Conservation (phyloP, 2,888 invertebrate species). For the Pachliopta kotzebuea region DNA sequence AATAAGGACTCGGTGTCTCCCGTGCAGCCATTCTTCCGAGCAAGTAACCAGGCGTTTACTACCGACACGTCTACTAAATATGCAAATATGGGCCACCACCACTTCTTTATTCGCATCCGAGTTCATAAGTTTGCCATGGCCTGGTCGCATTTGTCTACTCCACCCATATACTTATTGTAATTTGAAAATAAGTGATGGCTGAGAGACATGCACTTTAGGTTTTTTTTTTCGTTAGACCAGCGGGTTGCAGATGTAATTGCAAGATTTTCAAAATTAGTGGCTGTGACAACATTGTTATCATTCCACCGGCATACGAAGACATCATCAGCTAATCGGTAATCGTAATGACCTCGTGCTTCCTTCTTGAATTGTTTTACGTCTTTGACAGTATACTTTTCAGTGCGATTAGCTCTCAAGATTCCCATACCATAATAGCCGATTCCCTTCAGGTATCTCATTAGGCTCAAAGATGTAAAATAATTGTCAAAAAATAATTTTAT, state of each 20-base stretch:
- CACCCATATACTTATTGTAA: slow-evolving; percentile 30
- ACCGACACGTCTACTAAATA: slow-evolving; percentile 28
- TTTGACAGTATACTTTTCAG: slow-evolving; percentile 31
- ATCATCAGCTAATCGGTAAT: slow-evolving; percentile 30
- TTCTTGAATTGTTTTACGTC: slow-evolving; percentile 30
- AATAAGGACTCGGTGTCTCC: slow-evolving; percentile 28
- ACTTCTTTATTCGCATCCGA: slow-evolving; percentile 9
- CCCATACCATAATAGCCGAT: slow-evolving; percentile 29
- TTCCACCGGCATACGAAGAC: slow-evolving; percentile 30
- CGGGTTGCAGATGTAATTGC: slow-evolving; percentile 19
- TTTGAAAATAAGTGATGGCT: slow-evolving; percentile 30
- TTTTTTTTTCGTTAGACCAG: slow-evolving; percentile 25
- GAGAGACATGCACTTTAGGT: slow-evolving; percentile 23
- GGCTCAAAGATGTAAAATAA: slow-evolving; percentile 30
- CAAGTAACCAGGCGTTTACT: slow-evolving; percentile 24
- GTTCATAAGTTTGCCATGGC: slow-evolving; percentile 27
- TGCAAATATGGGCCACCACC: slow-evolving; percentile 27
- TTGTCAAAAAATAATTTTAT: slow-evolving; percentile 32
- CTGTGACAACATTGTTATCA: slow-evolving; percentile 30
- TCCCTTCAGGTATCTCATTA: slow-evolving; percentile 29
- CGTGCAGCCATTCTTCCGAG: not conserved
- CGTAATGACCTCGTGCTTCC: slow-evolving; percentile 29
- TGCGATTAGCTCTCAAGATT: slow-evolving; percentile 27
- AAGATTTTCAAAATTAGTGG: slow-evolving; percentile 27
- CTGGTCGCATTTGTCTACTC: slow-evolving; percentile 30